These are phyloP conservation scores for Propithecus perrieri DNA, from an alignment of 2,797 vertebrate genomes.

Conservation along the genomic window DNA sequence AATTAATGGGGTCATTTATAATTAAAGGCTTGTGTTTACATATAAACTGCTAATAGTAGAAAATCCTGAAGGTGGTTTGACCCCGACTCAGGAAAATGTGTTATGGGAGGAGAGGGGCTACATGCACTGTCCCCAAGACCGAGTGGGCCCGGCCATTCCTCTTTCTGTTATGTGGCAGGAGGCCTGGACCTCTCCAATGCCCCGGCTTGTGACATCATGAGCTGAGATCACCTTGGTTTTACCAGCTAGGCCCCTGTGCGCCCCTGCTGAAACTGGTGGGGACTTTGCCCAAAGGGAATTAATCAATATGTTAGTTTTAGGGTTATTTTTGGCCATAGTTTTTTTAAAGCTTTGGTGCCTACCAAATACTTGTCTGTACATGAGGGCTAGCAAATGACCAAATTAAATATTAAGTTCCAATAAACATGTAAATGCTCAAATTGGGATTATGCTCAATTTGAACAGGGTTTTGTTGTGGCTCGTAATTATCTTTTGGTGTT, in stretches of 20 bases:
- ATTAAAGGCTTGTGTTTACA: background rate
- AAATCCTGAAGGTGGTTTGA: background rate
- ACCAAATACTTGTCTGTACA: background rate
- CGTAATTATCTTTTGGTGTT: background rate
- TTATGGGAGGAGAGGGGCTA: background rate
- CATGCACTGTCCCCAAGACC: too few relatives aligned
- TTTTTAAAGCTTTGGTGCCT: background rate
- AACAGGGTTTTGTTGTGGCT: background rate
- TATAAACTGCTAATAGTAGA: background rate
- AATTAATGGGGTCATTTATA: background rate
- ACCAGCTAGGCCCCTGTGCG: background rate
- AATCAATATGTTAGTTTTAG: background rate
- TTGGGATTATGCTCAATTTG: background rate
- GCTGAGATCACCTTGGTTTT: background rate
- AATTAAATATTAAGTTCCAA: background rate
- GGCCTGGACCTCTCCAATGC: rapidly evolving
- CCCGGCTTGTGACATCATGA: rapidly evolving
- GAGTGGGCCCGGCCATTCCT: background rate
- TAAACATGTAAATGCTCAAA: background rate
- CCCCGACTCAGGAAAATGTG: rapidly evolving
- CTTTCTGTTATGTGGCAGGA: rapidly evolving
- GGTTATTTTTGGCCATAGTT: background rate
- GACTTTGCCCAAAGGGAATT: background rate
- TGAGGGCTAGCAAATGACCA: background rate
- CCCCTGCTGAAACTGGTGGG: too few relatives aligned